Evolutionary conservation across 30 jellyfish, hydroid and myxozoan species (phyloP), one percentile per base, ranked within the genome.

Genomic region (Chironex yamaguchii): DNA sequence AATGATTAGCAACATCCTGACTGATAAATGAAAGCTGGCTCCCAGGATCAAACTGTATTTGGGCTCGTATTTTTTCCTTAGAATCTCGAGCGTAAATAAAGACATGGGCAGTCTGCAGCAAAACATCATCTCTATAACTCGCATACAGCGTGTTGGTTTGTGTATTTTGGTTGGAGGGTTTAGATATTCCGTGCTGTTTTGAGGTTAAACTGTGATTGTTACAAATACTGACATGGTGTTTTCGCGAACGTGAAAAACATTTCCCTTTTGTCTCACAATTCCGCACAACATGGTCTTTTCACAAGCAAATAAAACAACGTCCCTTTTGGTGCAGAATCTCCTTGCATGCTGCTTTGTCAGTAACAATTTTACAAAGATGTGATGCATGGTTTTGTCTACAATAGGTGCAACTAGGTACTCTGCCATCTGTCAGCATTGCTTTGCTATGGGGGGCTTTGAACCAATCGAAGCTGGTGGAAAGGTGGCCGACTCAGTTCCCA

Each of bases 191-290:
- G 34, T 58, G 26, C 6, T 58, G 0, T 34, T 20, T 58, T 58
- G 72, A 20, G 72, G 72, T 58, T 58, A 20, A 29, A 34, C n/a
- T 9, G 12, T 58, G 14, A 0, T 34, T 34, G 17, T 70, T 68
- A 34, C 84, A 70, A n/a, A 70, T 70, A 34, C 84, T 70, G 6
- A 70, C 27, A 34, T 70, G 84, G 27, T 70, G 84, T 34, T 34
- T 70, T 17, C 72, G 68, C 22, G 74, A n/a, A 34, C 84, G 42
- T 20, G 34, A 33, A 34, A 70, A 34, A 34, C 84, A 70, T n/a
- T 34, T 70, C 0, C 84, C 84, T 14, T 29, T 70, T 4, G 84
- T 33, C 6, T 29, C 35, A 24, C 84, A 70, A 23, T 70, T 70
- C 42, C 1, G 17, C 29, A 68, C 84, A 13, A 70, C 9, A 34